Conservation (phyloP, 2,888 invertebrate species). For the Achlya flavicornis region DNA sequence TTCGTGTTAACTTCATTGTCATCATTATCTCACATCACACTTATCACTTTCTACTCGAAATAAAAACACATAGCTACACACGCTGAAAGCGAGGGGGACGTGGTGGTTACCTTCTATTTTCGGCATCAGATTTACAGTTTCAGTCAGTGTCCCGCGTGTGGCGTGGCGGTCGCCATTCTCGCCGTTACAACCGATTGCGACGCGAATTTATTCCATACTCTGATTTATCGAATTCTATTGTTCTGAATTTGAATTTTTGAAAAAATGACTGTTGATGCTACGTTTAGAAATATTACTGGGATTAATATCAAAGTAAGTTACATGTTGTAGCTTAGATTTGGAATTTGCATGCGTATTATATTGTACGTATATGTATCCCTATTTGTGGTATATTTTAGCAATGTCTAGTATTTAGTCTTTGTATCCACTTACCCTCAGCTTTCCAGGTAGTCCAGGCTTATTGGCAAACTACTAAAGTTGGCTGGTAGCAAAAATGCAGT, state of each 20-base stretch:
- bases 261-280: slow-evolving; percentile 64
- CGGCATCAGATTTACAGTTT: slow-evolving; percentile 77
- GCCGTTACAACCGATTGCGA: slow-evolving; percentile 39
- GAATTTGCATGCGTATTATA: slow-evolving; percentile 1
- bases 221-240: slow-evolving; percentile 11
- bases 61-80: slow-evolving; percentile 43
- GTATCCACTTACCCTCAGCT: no score
- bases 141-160: slow-evolving; percentile 64
- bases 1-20: slow-evolving; percentile 20
- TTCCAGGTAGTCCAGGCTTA: no score
- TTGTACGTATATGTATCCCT: neutral
- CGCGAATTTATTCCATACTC: slow-evolving; percentile 27
- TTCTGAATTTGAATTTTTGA: slow-evolving; percentile 24
- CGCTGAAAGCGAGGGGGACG: slow-evolving; percentile 61
- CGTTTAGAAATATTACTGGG: slow-evolving; percentile 65
- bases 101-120: slow-evolving; percentile 72
- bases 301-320: slow-evolving; percentile 78
- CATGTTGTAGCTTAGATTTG: slow-evolving; percentile 13
- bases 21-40: slow-evolving; percentile 40
- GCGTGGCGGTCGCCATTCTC: slow-evolving; percentile 65
- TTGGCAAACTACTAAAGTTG: neutral
- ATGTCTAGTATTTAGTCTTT: neutral
- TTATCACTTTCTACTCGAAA: slow-evolving; percentile 55
- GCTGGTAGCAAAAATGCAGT: neutral
- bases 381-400: slow-evolving; percentile 8